A percentile compares a stretch with the other conserved stretches of the same genome.
These are phyloP conservation scores for Geotrupes spiniger DNA, from an alignment of 2,888 invertebrate genomes.

Conservation along the genomic window DNA sequence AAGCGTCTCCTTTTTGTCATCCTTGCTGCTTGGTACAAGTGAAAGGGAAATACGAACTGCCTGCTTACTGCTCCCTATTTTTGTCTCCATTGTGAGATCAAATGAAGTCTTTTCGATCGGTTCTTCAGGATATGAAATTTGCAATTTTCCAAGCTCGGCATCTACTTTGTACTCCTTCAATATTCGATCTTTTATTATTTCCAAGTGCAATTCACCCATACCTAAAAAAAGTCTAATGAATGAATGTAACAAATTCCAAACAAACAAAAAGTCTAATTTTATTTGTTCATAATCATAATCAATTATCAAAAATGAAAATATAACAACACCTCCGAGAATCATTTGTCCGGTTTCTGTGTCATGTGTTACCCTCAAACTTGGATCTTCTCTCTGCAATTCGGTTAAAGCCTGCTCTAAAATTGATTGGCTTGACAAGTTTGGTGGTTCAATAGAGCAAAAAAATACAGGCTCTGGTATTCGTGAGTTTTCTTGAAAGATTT, in stretches of 20 bases:
- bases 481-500: constrained; percentile 56
- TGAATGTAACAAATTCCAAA: too few species aligned
- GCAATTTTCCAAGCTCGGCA: constrained; percentile 84
- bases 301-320: too few species aligned
- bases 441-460: constrained; percentile 93
- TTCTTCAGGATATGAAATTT: constrained; percentile 88
- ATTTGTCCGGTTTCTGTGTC: constrained; percentile 85
- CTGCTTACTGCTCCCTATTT: constrained; percentile 62
- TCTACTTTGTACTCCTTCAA: constrained; percentile 86
- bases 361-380: constrained; percentile 73
- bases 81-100: constrained; percentile 58
- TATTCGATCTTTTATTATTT: constrained; percentile 88
- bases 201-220: constrained; percentile 97
- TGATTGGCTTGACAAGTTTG: constrained; percentile 70
- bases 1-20: constrained; percentile 42
- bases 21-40: constrained; percentile 51
- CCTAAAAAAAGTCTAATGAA: too few species aligned
- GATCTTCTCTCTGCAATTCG: constrained; percentile 86
- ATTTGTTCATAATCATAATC: too few species aligned
- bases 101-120: constrained; percentile 52
- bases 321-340: constrained; percentile 65
- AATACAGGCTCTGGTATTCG: constrained; percentile 92
- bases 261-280: too few species aligned
- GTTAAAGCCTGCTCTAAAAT: constrained; percentile 76
- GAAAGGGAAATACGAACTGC: constrained; percentile 62